Evolutionary conservation across 2,888 invertebrate species (phyloP), one percentile per base, ranked within the genome.

Genomic region (Augochlorella aurata): DNA sequence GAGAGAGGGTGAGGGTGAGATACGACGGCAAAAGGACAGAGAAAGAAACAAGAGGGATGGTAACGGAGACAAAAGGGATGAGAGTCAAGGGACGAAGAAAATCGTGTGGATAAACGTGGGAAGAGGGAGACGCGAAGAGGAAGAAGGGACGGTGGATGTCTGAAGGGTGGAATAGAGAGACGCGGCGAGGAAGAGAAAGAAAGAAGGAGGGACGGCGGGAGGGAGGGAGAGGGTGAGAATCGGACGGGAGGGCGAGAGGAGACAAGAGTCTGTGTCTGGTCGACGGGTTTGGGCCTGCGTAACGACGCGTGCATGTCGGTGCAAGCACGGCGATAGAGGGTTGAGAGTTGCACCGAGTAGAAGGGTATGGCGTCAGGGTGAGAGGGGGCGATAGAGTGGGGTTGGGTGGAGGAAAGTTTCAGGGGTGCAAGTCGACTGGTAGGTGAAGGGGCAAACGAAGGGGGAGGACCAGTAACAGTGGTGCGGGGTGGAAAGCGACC

Each of bases 271-370:
- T 86, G 82, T 86, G 87, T 88, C 88, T 89, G 84, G 88, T 89
- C 84, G 88, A 85, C 85, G 84, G 83, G 89, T 91, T 90, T 90
- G 92, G 87, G 92, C 90, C 91, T 93, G 92, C 92, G 92, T 93
- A 91, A 92, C 91, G 90, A 92, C 92, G 92, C 92, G 91, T 91
- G 90, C 89, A 91, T 91, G 88, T 88, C 90, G 90, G 81, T 90
- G 90, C 89, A 89, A 84, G 88, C 74, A 88, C 87, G 87, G 80
- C 83, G 86, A 82, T 81, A 85, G 83, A 81, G 85, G 87, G 87
- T 80, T 84, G 88, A 86, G 84, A 84, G 87, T 85, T 81, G 85
- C 84, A 85, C 69, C 83, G 85, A 85, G 86, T 86, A 81, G 74
- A 81, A 82, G 82, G 82, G 84, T 74, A 84, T 80, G 77, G 79